Evolutionary conservation across 2,113 vertebrate genomes (phyloP).

Genomic region (Varanus komodoensis): DNA sequence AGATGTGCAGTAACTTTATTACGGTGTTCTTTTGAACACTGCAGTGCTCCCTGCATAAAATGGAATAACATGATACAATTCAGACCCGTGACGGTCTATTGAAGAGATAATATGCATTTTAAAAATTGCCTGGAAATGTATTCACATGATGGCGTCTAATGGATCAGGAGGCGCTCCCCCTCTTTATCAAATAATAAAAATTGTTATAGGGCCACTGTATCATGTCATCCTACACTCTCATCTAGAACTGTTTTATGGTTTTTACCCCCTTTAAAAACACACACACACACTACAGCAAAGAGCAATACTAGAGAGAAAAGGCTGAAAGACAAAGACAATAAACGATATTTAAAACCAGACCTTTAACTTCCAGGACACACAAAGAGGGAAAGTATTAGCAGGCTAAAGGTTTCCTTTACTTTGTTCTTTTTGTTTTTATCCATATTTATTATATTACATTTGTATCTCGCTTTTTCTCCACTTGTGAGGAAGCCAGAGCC

Average conservation of each 20-base stretch:
- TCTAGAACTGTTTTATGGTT: conserved; percentile 62
- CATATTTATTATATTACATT: too few relatives aligned
- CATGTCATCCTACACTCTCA: conserved; percentile 66
- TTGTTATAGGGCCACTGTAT: conserved; percentile 76
- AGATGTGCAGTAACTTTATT: conserved; percentile 45
- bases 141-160: conserved; percentile 75
- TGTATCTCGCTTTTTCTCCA: too few relatives aligned
- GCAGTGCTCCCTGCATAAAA: conserved; percentile 38
- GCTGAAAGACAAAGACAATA: conserved; percentile 46
- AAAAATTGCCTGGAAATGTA: conserved; percentile 76
- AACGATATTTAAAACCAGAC: conserved; percentile 50
- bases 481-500: too few relatives aligned
- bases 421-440: background rate
- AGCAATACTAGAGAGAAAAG: conserved; percentile 55
- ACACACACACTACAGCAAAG: conserved; percentile 54
- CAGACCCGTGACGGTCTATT: conserved; percentile 68
- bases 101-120: conserved; percentile 74
- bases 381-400: background rate
- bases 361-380: conserved; percentile 45
- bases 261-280: background rate
- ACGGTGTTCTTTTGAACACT: conserved; percentile 55
- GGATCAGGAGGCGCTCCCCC: conserved; percentile 72
- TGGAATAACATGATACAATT: conserved; percentile 68
- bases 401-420: background rate
- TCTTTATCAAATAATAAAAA: conserved; percentile 81